Evolutionary conservation across 2,113 vertebrate genomes (phyloP).

Genomic region (Pionites leucogaster): DNA sequence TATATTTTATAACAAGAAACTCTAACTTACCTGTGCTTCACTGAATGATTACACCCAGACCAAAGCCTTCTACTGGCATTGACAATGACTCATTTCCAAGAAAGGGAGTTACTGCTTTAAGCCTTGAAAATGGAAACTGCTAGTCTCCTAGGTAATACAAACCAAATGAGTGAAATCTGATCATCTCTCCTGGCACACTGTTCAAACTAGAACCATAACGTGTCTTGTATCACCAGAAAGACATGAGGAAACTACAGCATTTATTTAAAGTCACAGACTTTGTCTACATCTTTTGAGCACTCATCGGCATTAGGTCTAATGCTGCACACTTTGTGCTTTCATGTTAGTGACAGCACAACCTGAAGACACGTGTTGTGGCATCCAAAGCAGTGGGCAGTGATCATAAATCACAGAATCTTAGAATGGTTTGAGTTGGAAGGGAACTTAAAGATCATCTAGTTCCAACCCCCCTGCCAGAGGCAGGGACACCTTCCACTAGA

Average conservation of each 20-base stretch:
- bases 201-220: conserved; percentile 1
- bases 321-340: not conserved
- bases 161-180: conserved; percentile 68
- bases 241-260: not conserved
- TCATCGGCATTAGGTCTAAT: not conserved
- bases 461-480: not conserved
- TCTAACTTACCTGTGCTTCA: conserved; percentile 55
- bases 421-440: not conserved
- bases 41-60: not conserved
- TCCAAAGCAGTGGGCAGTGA: not conserved
- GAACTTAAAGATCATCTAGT: not conserved
- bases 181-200: conserved; percentile 35
- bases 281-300: not conserved
- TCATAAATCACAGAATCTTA: not conserved
- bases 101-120: conserved; percentile 29
- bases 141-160: conserved; percentile 69
- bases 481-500: not conserved
- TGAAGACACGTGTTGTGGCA: accelerated
- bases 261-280: not conserved
- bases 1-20: conserved; percentile 10
- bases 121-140: conserved; percentile 32
- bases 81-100: conserved; percentile 2
- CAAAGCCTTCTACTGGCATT: not conserved
- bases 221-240: not conserved
- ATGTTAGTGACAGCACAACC: accelerated